Evolutionary conservation across 2,888 invertebrate genomes (phyloP).

Genomic region (Drosophila tripunctata): DNA sequence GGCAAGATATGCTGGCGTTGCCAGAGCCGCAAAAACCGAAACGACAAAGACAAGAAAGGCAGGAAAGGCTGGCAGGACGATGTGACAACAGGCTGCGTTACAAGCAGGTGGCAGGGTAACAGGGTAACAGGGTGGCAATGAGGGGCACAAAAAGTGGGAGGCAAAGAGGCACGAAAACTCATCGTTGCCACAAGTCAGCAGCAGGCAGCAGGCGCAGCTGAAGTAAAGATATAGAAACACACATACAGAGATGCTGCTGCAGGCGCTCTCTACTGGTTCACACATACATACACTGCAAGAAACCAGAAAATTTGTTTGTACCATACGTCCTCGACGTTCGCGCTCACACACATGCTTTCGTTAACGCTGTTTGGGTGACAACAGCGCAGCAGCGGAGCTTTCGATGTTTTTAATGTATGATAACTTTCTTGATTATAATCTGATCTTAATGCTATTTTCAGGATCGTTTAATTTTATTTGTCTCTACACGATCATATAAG

Average conservation of each 20-base stretch:
- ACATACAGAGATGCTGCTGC: conserved; percentile 28
- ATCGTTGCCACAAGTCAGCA: conserved; percentile 60
- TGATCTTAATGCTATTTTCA: too few species aligned
- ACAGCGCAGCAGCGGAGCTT: too few species aligned
- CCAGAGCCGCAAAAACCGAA: conserved; percentile 36
- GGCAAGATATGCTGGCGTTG: conserved; percentile 49
- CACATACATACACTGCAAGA: not conserved
- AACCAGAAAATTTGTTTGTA: too few species aligned
- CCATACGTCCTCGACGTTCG: too few species aligned
- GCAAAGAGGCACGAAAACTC: not conserved
- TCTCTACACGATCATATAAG: too few species aligned
- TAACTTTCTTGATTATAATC: too few species aligned
- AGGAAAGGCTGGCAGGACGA: too few species aligned
- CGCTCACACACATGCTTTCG: too few species aligned
- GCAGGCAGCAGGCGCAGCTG: conserved; percentile 40
- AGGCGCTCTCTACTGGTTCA: conserved; percentile 40
- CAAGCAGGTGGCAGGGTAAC: not conserved
- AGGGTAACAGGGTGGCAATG: too few species aligned
- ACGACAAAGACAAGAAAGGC: conserved; percentile 22
- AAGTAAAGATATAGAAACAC: not conserved
- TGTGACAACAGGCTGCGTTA: conserved; percentile 11
- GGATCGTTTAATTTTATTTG: too few species aligned
- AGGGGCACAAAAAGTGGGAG: not conserved
- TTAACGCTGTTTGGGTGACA: too few species aligned
- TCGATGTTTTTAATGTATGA: too few species aligned